Evolutionary conservation across 2,113 vertebrate genomes (phyloP).

Genomic region (Sceloporus tristichus): DNA sequence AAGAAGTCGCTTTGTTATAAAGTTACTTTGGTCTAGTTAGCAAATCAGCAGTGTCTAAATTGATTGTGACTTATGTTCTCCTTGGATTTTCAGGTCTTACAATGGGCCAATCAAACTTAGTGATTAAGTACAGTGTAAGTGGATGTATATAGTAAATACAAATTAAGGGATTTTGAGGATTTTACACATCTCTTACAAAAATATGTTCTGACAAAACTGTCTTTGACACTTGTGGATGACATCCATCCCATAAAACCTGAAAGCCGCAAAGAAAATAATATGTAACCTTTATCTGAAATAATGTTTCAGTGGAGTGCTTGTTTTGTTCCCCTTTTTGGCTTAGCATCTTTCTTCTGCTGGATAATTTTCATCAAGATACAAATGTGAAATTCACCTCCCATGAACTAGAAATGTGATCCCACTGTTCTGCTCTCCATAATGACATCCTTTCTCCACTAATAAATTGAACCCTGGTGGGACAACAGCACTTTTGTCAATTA

Average conservation of each 20-base stretch:
- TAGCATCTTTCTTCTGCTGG: constrained; percentile 12
- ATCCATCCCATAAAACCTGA: neutral
- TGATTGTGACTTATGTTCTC: too few relatives aligned
- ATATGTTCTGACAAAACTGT: too few relatives aligned
- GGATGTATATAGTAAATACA: too few relatives aligned
- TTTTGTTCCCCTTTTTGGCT: constrained; percentile 11
- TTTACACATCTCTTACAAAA: neutral
- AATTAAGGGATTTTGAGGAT: too few relatives aligned
- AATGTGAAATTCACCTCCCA: constrained; percentile 48
- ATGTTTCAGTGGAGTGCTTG: neutral
- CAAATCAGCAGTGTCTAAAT: too few relatives aligned
- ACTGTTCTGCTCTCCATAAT: constrained; percentile 55
- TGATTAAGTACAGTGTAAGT: too few relatives aligned
- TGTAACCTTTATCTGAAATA: neutral
- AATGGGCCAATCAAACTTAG: too few relatives aligned
- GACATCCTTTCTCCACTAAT: constrained; percentile 35
- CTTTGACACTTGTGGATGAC: neutral
- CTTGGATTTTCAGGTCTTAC: too few relatives aligned
- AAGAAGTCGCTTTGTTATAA: too few relatives aligned
- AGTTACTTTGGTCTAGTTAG: too few relatives aligned
- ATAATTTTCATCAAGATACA: constrained; percentile 24
- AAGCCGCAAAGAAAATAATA: neutral
- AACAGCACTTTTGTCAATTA: constrained; percentile 50
- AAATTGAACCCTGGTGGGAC: constrained; percentile 54
- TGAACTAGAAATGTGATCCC: constrained; percentile 49